phyloP scores from a whole-genome alignment of 1,140 invertebrate species.

The Diploscapter pachys region DNA sequence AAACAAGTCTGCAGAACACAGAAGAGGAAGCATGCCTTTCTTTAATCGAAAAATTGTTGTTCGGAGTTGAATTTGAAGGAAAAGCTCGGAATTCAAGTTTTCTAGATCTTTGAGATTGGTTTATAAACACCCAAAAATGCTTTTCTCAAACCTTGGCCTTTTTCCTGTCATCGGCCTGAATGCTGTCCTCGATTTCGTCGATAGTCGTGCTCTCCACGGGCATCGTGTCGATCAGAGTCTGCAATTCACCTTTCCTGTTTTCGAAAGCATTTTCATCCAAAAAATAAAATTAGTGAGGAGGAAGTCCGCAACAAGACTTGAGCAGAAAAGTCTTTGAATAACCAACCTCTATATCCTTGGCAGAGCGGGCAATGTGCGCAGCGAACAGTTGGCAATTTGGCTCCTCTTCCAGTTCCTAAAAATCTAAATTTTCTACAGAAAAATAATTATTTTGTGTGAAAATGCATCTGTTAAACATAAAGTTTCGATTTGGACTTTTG shows the following conservation, averaged over 20 bases:
- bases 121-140: too few relatives aligned
- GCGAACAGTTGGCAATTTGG: conserved; percentile 17
- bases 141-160: background rate
- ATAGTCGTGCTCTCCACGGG: conserved; percentile 6
- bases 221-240: conserved; percentile 17
- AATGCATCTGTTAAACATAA: too few relatives aligned
- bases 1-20: too few relatives aligned
- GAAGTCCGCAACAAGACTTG: background rate
- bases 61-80: too few relatives aligned
- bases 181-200: conserved; percentile 5
- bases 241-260: background rate
- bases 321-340: background rate
- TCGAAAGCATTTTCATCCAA: background rate
- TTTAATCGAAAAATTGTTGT: too few relatives aligned
- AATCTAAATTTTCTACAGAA: too few relatives aligned
- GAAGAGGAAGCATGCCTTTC: too few relatives aligned
- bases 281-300: background rate
- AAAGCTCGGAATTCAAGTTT: too few relatives aligned
- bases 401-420: conserved; percentile 17
- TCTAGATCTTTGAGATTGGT: too few relatives aligned
- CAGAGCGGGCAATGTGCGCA: conserved; percentile 4
- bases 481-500: too few relatives aligned
- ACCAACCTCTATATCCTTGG: conserved; percentile 14
- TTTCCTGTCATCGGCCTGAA: background rate
- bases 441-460: too few relatives aligned